phyloP scores from a whole-genome alignment of 2,888 invertebrate species.

The Lithophane socia region DNA sequence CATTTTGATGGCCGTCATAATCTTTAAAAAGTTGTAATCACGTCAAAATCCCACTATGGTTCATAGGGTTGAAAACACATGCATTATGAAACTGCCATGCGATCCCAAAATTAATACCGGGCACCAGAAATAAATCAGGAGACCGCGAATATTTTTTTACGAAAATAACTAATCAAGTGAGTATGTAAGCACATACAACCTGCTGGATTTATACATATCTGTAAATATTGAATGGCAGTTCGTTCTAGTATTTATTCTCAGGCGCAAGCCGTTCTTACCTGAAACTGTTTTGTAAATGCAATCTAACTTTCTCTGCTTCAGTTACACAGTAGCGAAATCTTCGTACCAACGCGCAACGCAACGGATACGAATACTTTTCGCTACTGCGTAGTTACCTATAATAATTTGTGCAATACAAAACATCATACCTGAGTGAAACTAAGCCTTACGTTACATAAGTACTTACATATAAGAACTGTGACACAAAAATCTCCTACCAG shows the following conservation, averaged over 20 bases:
- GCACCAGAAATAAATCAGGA: neutral
- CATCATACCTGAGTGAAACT: neutral
- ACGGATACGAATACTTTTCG: too few species aligned
- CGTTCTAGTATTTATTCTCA: conserved; percentile 12
- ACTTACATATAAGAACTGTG: neutral
- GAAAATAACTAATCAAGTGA: neutral
- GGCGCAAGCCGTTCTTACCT: conserved; percentile 15
- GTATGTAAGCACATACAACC: neutral
- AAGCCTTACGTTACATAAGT: neutral
- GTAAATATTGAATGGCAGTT: conserved; percentile 15
- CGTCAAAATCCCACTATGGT: neutral
- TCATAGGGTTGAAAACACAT: neutral
- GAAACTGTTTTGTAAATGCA: conserved; percentile 46
- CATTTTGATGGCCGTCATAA: too few species aligned
- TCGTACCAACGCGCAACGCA: neutral
- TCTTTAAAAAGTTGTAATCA: neutral
- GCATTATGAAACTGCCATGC: neutral
- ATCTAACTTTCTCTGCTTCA: conserved; percentile 48
- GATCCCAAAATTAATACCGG: neutral
- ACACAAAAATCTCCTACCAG: neutral
- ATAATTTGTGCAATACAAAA: conserved; percentile 12
- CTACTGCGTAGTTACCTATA: neutral
- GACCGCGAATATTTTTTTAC: neutral
- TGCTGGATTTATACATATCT: conserved; percentile 4
- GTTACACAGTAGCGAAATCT: conserved; percentile 30